Evolutionary conservation across 2,888 invertebrate genomes (phyloP).

Genomic region (Epistrophe grossulariae): DNA sequence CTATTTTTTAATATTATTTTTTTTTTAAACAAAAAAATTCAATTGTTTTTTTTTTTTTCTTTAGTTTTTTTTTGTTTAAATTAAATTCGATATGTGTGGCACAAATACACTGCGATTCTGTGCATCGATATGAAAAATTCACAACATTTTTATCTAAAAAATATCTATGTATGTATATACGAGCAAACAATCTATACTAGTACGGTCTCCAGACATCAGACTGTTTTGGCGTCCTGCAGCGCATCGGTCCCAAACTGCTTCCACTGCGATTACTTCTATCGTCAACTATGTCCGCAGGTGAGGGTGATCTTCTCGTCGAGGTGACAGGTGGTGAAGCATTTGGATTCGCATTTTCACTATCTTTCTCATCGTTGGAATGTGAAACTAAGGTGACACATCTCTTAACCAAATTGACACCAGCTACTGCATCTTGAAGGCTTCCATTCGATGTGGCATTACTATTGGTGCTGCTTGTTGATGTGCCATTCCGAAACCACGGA

Average conservation of each 20-base stretch:
- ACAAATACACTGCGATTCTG: slow-evolving; percentile 56
- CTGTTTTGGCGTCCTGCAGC: slow-evolving; percentile 84
- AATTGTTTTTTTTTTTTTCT: neutral
- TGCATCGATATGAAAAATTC: slow-evolving; percentile 72
- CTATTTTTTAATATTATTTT: slow-evolving; percentile 15
- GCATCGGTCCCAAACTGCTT: slow-evolving; percentile 82
- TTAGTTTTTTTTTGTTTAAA: slow-evolving; percentile 5
- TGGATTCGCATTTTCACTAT: slow-evolving; percentile 81
- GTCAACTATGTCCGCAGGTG: slow-evolving; percentile 84
- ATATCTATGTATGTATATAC: slow-evolving; percentile 6
- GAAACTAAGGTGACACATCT: slow-evolving; percentile 82
- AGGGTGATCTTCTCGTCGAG: slow-evolving; percentile 85
- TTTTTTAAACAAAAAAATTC: slow-evolving; percentile 39
- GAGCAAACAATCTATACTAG: slow-evolving; percentile 82
- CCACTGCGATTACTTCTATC: slow-evolving; percentile 70
- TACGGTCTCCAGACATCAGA: slow-evolving; percentile 92
- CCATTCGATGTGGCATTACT: slow-evolving; percentile 75
- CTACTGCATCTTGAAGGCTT: slow-evolving; percentile 76
- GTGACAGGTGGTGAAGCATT: slow-evolving; percentile 83
- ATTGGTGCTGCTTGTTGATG: slow-evolving; percentile 77
- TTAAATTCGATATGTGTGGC: slow-evolving; percentile 75
- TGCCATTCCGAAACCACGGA: slow-evolving; percentile 86
- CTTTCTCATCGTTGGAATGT: slow-evolving; percentile 80
- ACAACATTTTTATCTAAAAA: slow-evolving; percentile 66
- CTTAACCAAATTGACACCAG: slow-evolving; percentile 83